These are phyloP conservation scores for Chionomys nivalis DNA, from an alignment of 2,113 vertebrate species.

Conservation along the genomic window DNA sequence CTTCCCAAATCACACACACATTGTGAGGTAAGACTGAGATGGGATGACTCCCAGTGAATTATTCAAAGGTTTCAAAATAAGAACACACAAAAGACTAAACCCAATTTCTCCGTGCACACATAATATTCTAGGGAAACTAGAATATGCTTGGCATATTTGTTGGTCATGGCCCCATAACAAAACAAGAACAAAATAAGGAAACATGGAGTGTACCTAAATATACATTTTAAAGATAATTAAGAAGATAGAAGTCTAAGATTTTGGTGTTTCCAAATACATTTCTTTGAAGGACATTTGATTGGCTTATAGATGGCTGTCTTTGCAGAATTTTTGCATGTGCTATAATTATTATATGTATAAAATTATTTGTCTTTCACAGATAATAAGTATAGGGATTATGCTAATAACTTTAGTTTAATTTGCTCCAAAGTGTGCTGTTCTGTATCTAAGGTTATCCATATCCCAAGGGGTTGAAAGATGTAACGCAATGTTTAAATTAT, in stretches of 20 bases:
- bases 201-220: background rate
- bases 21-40: background rate
- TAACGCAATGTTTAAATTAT: background rate
- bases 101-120: accelerated
- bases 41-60: background rate
- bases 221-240: background rate
- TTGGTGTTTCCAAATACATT: background rate
- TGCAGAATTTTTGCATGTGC: background rate
- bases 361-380: background rate
- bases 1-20: background rate
- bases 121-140: background rate
- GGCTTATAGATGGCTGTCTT: background rate
- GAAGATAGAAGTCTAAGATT: background rate
- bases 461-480: background rate
- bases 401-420: background rate
- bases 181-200: background rate
- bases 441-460: background rate
- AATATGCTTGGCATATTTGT: background rate
- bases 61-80: background rate
- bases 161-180: background rate
- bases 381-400: background rate
- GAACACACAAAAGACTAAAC: background rate
- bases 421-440: background rate
- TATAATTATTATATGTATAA: background rate
- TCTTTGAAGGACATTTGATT: background rate